Percentiles rank a stretch among this genome's conserved stretches.
Conservation (phyloP, 2,888 invertebrate species). For the Ceraclea dissimilis region DNA sequence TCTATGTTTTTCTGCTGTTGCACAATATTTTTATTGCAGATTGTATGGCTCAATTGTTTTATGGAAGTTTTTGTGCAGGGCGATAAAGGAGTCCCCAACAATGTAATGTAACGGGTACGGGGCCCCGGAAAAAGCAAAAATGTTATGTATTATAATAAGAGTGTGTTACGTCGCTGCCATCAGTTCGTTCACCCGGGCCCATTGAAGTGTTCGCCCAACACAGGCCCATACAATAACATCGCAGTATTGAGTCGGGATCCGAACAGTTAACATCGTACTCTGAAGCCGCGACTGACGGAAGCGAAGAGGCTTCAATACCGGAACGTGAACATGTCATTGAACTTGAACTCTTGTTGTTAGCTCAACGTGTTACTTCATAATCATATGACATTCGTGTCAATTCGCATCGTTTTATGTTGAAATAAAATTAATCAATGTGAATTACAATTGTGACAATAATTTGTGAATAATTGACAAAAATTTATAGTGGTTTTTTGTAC, state of each 20-base stretch:
- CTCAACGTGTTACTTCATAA: neutral
- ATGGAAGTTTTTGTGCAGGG: no score
- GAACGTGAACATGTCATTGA: conserved; percentile 19
- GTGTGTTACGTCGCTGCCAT: conserved; percentile 13
- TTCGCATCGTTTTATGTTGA: neutral
- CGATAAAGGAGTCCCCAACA: neutral
- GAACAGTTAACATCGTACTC: neutral
- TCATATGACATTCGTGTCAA: conserved; percentile 7
- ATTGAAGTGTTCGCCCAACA: conserved; percentile 7
- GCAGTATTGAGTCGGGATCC: conserved; percentile 8
- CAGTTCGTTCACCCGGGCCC: conserved; percentile 26
- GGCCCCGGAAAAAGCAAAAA: conserved; percentile 20
- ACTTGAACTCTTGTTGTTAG: conserved; percentile 15
- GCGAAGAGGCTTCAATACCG: conserved; percentile 16
- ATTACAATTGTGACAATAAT: neutral
- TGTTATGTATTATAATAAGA: conserved; percentile 13
- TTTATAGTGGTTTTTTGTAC: no score
- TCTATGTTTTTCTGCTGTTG: no score
- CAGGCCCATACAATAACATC: neutral
- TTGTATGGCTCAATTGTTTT: no score
- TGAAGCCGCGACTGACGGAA: conserved; percentile 1
- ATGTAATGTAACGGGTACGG: conserved; percentile 22
- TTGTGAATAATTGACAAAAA: neutral
- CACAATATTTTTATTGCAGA: no score
- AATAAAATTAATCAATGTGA: no score